Conservation (phyloP, 35 echinoderm and acorn worm genomes). For the Nesometra sesokonis region DNA sequence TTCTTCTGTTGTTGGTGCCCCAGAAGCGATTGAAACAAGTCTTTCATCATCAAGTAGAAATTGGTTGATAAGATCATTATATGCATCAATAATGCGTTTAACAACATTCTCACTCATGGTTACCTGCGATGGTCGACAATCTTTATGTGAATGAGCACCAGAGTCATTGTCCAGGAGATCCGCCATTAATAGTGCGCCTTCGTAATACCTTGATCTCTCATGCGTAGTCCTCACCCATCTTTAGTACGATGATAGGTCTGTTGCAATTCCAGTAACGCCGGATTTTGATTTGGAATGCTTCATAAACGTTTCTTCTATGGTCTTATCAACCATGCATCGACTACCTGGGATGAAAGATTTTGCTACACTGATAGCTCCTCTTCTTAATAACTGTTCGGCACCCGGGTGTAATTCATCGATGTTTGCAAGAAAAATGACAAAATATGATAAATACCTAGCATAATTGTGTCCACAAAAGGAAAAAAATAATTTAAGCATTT, state of each 20-base stretch:
- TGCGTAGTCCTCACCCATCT: background rate
- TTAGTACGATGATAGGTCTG: background rate
- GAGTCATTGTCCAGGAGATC: background rate
- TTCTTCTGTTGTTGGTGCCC: background rate
- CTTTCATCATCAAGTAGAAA: background rate
- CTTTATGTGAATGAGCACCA: background rate
- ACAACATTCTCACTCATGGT: background rate
- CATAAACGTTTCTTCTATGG: background rate
- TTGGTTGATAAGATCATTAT: background rate
- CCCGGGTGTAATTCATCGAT: background rate
- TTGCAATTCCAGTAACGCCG: background rate
- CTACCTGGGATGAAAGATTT: background rate
- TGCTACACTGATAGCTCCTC: conserved; percentile 7
- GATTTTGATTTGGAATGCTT: background rate
- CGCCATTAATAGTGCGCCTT: background rate
- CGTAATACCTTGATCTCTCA: background rate
- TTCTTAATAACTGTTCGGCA: background rate
- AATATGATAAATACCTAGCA: background rate
- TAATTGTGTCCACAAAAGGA: background rate
- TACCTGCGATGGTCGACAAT: background rate
- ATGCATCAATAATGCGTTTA: background rate
- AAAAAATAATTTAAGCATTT: background rate
- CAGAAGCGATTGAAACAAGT: background rate
- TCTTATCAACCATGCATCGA: background rate
- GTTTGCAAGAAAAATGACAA: background rate